Evolutionary conservation across 2,888 invertebrate species (phyloP).

Genomic region (Catotricha subobsoleta): DNA sequence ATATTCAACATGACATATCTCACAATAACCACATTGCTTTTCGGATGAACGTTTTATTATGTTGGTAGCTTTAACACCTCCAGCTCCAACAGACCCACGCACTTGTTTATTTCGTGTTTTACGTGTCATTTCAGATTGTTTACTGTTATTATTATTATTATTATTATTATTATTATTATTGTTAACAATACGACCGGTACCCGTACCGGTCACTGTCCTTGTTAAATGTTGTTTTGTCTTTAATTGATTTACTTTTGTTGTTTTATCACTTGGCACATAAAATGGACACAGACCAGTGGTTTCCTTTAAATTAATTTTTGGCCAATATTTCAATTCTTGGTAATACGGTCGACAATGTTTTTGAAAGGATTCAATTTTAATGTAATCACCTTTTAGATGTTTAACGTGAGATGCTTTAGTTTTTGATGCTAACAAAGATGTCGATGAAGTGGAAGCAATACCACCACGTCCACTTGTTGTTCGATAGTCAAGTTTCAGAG

Average conservation of each 20-base stretch:
- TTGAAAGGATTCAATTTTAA: slow-evolving; percentile 45
- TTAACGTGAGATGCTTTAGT: slow-evolving; percentile 27
- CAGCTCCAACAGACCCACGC: not conserved
- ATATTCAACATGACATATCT: slow-evolving; percentile 62
- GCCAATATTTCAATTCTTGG: slow-evolving; percentile 27
- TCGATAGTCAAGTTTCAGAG: slow-evolving; percentile 20
- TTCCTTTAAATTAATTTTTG: slow-evolving; percentile 21
- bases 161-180: too few species aligned
- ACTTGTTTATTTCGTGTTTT: slow-evolving; percentile 7
- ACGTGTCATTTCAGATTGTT: slow-evolving; percentile 5
- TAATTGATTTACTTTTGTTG: not conserved
- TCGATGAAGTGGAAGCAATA: slow-evolving; percentile 13
- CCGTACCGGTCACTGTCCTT: too few species aligned
- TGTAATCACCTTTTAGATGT: slow-evolving; percentile 45
- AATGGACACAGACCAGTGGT: slow-evolving; percentile 12
- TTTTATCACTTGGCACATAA: slow-evolving; percentile 3
- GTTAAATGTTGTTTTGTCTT: not conserved
- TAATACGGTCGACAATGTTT: slow-evolving; percentile 26
- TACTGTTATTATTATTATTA: not conserved
- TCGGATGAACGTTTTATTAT: slow-evolving; percentile 17
- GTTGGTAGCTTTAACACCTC: slow-evolving; percentile 1
- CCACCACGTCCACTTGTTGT: too few species aligned
- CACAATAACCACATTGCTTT: slow-evolving; percentile 50
- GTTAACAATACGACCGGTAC: not conserved
- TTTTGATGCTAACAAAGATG: slow-evolving; percentile 14